A percentile compares a stretch with the other conserved stretches of the same genome.
Conservation (phyloP, 2,113 vertebrate genomes). For the Corythornis cristatus region DNA sequence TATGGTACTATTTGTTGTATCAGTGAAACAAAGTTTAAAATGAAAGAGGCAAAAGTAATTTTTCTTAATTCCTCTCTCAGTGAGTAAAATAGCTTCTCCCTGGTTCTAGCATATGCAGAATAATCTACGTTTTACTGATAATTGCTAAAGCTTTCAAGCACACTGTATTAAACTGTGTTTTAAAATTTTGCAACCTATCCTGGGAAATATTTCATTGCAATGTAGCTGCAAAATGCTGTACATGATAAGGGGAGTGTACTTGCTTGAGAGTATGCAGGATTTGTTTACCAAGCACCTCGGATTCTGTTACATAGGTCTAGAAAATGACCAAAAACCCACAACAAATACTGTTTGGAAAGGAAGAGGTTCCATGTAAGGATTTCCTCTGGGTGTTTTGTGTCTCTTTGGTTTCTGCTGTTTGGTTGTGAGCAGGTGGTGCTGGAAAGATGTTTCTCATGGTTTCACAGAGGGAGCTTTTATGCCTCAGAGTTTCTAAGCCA, state of each 20-base stretch:
- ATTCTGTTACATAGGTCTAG: background rate
- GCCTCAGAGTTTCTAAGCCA: background rate
- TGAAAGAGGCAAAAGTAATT: background rate
- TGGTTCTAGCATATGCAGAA: background rate
- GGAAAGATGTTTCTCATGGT: background rate
- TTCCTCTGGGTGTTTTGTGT: background rate
- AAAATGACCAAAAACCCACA: background rate
- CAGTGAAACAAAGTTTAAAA: conserved; percentile 16
- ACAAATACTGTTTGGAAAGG: background rate
- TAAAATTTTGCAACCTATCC: background rate
- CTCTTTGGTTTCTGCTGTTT: background rate
- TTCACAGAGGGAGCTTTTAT: background rate
- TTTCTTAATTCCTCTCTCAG: background rate
- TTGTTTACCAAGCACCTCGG: background rate
- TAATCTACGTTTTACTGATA: conserved; percentile 2
- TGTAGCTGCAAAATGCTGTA: background rate
- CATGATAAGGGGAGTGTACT: background rate
- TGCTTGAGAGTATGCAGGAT: background rate
- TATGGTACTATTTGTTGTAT: conserved; percentile 26
- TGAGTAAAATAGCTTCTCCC: background rate
- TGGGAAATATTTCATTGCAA: conserved; percentile 21
- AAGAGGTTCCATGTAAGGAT: conserved; percentile 1
- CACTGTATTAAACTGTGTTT: background rate
- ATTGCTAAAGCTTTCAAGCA: background rate
- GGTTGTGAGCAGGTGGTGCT: background rate